phyloP scores from a whole-genome alignment of 2,888 invertebrate genomes.

The Saturnia japonica region DNA sequence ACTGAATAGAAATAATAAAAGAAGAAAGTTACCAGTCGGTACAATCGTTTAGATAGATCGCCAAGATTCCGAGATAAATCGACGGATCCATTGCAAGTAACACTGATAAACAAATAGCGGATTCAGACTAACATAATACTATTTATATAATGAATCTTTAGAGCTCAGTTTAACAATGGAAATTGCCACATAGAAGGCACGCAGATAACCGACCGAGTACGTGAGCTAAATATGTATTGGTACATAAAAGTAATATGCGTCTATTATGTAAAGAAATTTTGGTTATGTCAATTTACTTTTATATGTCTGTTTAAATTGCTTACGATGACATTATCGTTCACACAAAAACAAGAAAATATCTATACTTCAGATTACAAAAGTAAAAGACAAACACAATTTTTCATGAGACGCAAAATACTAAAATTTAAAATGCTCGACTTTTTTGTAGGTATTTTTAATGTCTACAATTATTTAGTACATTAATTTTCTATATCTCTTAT shows the following conservation, averaged over 20 bases:
- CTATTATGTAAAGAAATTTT: neutral
- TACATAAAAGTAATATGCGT: constrained; percentile 18
- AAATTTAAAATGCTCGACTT: too few relatives aligned
- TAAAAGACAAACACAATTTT: too few relatives aligned
- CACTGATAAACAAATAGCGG: constrained; percentile 5
- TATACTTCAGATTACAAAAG: too few relatives aligned
- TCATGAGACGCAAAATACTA: too few relatives aligned
- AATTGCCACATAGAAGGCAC: constrained; percentile 31
- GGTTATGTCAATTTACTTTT: constrained; percentile 15
- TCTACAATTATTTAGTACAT: too few relatives aligned
- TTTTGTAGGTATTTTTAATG: too few relatives aligned
- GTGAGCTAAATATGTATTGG: constrained; percentile 21
- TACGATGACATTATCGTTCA: neutral
- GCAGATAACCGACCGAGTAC: constrained; percentile 27
- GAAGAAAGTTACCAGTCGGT: neutral
- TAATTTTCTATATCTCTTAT: too few relatives aligned
- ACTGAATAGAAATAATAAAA: neutral
- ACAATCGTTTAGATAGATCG: neutral
- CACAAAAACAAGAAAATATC: neutral
- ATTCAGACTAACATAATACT: constrained; percentile 1
- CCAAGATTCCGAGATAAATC: neutral
- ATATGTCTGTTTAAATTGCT: neutral
- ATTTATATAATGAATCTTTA: constrained; percentile 15
- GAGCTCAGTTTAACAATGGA: constrained; percentile 32
- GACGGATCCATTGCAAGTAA: neutral